Evolutionary conservation across 2,797 vertebrate species (phyloP).

Genomic region (Amphiprion clarkii): DNA sequence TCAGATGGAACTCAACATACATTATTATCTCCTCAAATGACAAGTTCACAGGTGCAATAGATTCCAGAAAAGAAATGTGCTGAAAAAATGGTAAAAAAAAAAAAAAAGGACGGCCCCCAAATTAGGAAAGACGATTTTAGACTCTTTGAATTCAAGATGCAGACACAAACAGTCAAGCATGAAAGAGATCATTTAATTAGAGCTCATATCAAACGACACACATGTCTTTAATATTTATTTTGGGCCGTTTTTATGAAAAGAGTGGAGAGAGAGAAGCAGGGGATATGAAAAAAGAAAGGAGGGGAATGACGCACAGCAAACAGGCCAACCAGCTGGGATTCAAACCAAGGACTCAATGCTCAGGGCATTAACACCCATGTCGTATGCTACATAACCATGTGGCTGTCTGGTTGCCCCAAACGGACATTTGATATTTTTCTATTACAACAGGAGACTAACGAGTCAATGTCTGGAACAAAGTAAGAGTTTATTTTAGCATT

Average conservation of each 20-base stretch:
- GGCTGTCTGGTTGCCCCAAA: no score
- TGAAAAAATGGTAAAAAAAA: background rate
- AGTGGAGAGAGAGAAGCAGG: no score
- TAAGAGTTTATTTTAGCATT: slow-evolving; percentile 33
- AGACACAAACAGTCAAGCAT: slow-evolving; percentile 30
- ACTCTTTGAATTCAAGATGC: slow-evolving; percentile 10
- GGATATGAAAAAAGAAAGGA: no score
- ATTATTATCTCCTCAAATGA: slow-evolving; percentile 19
- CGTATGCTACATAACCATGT: no score
- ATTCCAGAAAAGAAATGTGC: slow-evolving; percentile 4
- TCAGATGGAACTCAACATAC: background rate
- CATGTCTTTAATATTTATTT: no score
- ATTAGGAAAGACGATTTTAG: slow-evolving; percentile 2
- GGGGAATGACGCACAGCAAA: no score
- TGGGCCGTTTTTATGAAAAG: no score
- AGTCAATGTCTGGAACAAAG: slow-evolving; percentile 48
- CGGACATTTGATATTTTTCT: slow-evolving; percentile 35
- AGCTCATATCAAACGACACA: slow-evolving; percentile 43
- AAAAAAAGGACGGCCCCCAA: background rate
- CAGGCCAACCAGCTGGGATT: no score
- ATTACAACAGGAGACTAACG: slow-evolving; percentile 28
- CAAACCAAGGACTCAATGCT: no score
- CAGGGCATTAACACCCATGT: no score
- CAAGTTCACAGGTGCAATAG: slow-evolving; percentile 7
- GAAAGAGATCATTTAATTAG: slow-evolving; percentile 52